These are phyloP conservation scores for Danio kyathit DNA, from an alignment of 2,797 vertebrate species.

Conservation along the genomic window DNA sequence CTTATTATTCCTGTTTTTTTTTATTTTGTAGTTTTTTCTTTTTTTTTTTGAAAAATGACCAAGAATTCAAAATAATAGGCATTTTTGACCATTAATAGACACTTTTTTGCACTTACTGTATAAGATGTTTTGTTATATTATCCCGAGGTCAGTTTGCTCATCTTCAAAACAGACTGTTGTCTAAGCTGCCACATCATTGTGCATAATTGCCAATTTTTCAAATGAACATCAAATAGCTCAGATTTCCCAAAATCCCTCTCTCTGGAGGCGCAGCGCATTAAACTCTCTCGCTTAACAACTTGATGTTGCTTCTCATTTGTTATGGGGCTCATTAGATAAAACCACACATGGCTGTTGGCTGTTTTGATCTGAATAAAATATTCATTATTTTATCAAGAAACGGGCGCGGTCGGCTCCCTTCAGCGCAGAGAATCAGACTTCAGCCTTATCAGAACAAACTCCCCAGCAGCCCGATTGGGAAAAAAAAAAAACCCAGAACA, in stretches of 20 bases:
- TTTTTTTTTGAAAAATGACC: no score
- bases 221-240: neutral
- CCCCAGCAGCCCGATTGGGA: neutral
- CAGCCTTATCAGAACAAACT: neutral
- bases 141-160: neutral
- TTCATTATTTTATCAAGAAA: conserved; percentile 18
- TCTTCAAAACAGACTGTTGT: neutral
- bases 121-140: neutral
- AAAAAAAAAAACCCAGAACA: neutral
- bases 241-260: neutral
- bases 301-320: neutral
- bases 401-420: neutral
- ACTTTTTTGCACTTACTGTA: neutral
- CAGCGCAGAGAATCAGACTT: conserved; percentile 12
- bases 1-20: no score
- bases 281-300: conserved; percentile 2
- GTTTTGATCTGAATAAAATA: conserved; percentile 5
- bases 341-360: conserved; percentile 25
- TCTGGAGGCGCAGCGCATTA: neutral
- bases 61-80: no score
- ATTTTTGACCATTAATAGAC: no score
- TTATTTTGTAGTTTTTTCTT: no score
- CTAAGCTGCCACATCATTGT: neutral
- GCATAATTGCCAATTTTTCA: neutral
- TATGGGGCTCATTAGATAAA: conserved; percentile 29